Base-by-base conservation (phyloP, 2,888 invertebrate species). In the Phyllotreta striolata region DNA sequence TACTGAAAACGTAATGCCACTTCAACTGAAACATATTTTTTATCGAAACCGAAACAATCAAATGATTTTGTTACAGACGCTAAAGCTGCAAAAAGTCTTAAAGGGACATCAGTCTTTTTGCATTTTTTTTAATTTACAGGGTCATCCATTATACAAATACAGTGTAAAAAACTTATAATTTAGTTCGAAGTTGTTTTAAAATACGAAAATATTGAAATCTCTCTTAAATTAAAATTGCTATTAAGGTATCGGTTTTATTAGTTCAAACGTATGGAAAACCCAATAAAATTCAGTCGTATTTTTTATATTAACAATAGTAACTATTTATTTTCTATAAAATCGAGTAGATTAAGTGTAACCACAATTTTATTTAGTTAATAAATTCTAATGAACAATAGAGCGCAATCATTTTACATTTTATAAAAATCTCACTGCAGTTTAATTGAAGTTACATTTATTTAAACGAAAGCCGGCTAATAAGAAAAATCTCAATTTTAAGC, bases 71-170 rank as follows among this genome's bases (percentile, higher is more conserved):
- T 56, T 57, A 62, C 39, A 24, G 55, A 49, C 41, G 44, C 62
- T 67, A 66, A 66, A 60, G 66, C 66, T 74, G 76, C 74, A 76
- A 76, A 76, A 76, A 75, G 74, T 72, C 76, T 24, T 75, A 75
- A 72, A 66, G 67, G 64, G 70, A 66, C 71, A 71, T 76, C 76
- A 76, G 76, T 76, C 76, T 76, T 75, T 75, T 74, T 74, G 75
- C 75, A 76, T 64, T 68, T 69, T 64, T 69, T 69, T 64, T 41
- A 59, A 66, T 62, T 63, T 61, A 60, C 58, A 57, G 62, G 55
- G 54, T 61, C 37, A 55, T 55, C 60, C 51, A 68, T 67, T 67
- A 59, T 60, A 66, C 57, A 63, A 60, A 55, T 51, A 24, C 24
- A 24, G 62, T 61, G 62, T 63, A 68, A 64, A 43, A 66, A 63